These are phyloP conservation scores for Tachina fera DNA, from an alignment of 2,888 invertebrate genomes.

Conservation along the genomic window DNA sequence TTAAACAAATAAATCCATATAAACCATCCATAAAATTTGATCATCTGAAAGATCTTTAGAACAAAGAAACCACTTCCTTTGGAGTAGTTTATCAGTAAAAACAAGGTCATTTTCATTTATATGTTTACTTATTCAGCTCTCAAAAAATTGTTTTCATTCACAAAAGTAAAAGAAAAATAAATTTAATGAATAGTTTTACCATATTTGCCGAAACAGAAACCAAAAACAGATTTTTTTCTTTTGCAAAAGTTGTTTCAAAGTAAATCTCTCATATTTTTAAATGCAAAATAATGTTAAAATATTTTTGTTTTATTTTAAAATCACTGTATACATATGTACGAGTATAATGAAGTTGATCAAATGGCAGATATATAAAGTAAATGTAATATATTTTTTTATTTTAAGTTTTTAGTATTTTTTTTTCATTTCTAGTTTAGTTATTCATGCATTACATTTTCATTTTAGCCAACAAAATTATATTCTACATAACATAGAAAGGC, in stretches of 20 bases:
- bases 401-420: neutral
- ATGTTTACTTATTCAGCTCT: neutral
- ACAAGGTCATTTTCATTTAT: slow-evolving; percentile 25
- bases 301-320: slow-evolving; percentile 12
- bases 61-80: slow-evolving; percentile 20
- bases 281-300: slow-evolving; percentile 31
- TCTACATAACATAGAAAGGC: neutral
- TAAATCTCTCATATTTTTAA: slow-evolving; percentile 24
- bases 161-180: neutral
- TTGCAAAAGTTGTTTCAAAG: neutral
- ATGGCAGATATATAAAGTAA: neutral
- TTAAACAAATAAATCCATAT: no score
- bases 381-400: neutral
- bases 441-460: slow-evolving; percentile 24
- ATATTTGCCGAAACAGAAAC: neutral
- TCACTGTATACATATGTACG: neutral
- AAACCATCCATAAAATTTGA: neutral
- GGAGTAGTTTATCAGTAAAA: neutral
- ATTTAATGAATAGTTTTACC: neutral
- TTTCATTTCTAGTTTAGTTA: slow-evolving; percentile 2
- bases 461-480: slow-evolving; percentile 54
- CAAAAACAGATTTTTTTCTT: neutral
- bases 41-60: slow-evolving; percentile 7
- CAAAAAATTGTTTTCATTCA: slow-evolving; percentile 4
- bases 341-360: slow-evolving; percentile 46